A percentile compares a stretch with the other conserved stretches of the same genome.
Evolutionary conservation across 2,888 invertebrate species (phyloP).

Genomic region (Creontiades dilutus): DNA sequence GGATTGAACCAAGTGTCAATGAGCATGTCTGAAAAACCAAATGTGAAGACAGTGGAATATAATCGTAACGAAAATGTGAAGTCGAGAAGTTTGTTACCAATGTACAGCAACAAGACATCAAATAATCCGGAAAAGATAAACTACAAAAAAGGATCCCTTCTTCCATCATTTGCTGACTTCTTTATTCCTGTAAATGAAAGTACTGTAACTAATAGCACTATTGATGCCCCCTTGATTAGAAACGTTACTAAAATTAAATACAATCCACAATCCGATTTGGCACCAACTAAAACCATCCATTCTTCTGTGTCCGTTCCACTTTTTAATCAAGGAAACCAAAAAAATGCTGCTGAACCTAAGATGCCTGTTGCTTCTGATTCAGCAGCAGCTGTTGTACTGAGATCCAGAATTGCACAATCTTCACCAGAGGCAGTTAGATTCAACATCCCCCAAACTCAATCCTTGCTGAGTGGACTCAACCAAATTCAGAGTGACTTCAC

Average conservation of each 20-base stretch:
- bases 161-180: neutral
- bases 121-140: neutral
- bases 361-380: neutral
- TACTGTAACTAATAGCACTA: neutral
- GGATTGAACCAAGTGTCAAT: neutral
- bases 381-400: neutral
- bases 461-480: neutral
- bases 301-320: neutral
- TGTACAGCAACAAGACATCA: neutral
- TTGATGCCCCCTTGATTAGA: neutral
- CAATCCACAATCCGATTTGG: neutral
- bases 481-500: neutral
- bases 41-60: neutral
- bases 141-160: neutral
- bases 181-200: neutral
- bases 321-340: neutral
- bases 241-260: neutral
- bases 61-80: neutral
- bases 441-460: neutral
- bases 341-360: neutral
- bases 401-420: neutral
- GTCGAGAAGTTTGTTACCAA: neutral
- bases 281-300: neutral
- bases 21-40: neutral
- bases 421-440: neutral